Base-by-base conservation (phyloP, 2,888 invertebrate species). In the Copidosoma aretas region DNA sequence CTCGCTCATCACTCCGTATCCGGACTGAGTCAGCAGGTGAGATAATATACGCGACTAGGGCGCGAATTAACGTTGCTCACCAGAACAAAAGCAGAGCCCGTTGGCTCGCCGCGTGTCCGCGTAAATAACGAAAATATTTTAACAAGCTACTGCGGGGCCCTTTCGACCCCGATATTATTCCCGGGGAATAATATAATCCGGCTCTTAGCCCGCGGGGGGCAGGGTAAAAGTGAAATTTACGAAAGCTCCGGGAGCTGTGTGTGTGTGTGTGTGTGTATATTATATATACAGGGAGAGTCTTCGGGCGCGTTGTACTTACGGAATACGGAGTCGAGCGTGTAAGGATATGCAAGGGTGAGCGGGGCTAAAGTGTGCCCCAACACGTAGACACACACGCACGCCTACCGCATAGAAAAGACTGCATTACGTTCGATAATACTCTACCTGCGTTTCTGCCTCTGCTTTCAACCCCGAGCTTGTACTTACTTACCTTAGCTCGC, bases 381-480 rank as follows among this genome's bases (percentile, higher is more conserved):
- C 15, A n/a, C n/a, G n/a, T n/a, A n/a, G n/a, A n/a, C 14, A 60
- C 41, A 41, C 58, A 49, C 25, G 51, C 32, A 32, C 46, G 22
- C 46, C 22, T 43, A 54, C 64, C 59, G 64, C 64, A 60, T 41
- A 19, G 64, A 65, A 65, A 65, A 65, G 64, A 65, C 64, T 59
- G 64, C 64, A 65, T 65, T 65, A 59, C 64, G 64, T 59, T 65
- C 64, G 64, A 65, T 65, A 65, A 65, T 65, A 65, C 59, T 41
- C 17, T 58, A 64, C 64, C 64, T 64, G 64, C 64, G 57, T 51
- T 64, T 64, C 51, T 52, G 49, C 25, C 32, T 32, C 32, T 32
- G 39, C 61, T 57, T 43, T 63, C 56, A 63, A 56, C 63, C 63
- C 54, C 63, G 63, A 24, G 32, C 32, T 32, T 32, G 8, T 32